Evolutionary conservation across 2,113 vertebrate genomes (phyloP), one percentile per base, ranked within the genome.

Genomic region (Charina bottae): DNA sequence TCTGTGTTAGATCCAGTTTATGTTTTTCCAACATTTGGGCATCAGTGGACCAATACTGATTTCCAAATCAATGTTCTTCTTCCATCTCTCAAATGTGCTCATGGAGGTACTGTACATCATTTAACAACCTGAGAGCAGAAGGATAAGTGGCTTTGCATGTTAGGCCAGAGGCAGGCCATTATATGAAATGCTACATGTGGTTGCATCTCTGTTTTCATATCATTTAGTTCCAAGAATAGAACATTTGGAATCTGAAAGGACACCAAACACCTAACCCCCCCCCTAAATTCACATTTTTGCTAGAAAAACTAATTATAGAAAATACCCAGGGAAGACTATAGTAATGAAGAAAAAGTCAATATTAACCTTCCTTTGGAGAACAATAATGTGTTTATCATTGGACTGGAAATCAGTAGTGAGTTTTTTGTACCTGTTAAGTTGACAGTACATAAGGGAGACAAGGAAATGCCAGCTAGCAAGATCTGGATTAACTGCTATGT

Each of bases 401-500:
- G 88, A 89, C 85, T 46, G 23, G 0, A 56, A 24, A 0, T 26
- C 53, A 91, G 37, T 21, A 62, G 7, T 0, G 7, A 55, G 85
- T 24, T 90, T 0, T 83, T 54, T 49, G 17, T 85, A 13, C 83
- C 53, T 62, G 60, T 62, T 55, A 84, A 90, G 62, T 92, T 59
- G 5, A 3, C 55, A 58, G 6, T 49, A 93, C 49, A 26, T 89
- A 92, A 85, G 3, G 10, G 87, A 95, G 72, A 2, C 37, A 0
- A 37, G 93, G 90, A 89, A 55, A 85, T 53, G 11, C 10, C 89
- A 0, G 88, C 64, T 13, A 33, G 72, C 9, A 83, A 91, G 23
- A 12, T 9, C 89, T 19, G 24, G 49, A 91, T 93, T 94, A 92
- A 72, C 9, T 92, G 2, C 60, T 1, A 33, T 42, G 28, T 87